These are phyloP conservation scores for Anhinga anhinga DNA, from an alignment of 2,113 vertebrate genomes.

Conservation along the genomic window DNA sequence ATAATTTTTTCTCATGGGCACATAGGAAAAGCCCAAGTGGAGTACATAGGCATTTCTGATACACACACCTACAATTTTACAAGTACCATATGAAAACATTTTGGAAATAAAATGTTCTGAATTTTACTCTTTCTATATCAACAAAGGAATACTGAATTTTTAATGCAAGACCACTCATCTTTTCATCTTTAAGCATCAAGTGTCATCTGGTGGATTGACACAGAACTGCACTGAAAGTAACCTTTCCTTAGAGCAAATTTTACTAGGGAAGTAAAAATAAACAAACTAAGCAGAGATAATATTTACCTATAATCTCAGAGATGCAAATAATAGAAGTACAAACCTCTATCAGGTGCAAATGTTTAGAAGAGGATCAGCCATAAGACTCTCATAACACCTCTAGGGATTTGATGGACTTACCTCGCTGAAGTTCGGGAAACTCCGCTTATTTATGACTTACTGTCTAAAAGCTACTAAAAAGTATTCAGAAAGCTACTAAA, in stretches of 20 bases:
- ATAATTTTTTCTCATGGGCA: not conserved
- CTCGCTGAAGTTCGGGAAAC: not conserved
- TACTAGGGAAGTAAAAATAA: not conserved
- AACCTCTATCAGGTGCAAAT: not conserved
- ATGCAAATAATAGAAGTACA: not conserved
- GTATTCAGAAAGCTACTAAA: not conserved
- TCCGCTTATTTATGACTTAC: not conserved
- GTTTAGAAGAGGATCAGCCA: not conserved
- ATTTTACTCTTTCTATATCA: not conserved
- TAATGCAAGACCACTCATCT: not conserved
- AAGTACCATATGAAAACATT: not conserved
- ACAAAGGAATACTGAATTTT: not conserved
- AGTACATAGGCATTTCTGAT: not conserved
- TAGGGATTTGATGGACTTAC: not conserved
- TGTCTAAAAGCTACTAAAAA: not conserved
- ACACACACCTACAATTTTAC: not conserved
- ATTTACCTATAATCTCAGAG: not conserved
- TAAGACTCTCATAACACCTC: not conserved
- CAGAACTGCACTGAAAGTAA: slow-evolving; percentile 52
- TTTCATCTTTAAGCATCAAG: slow-evolving; percentile 38
- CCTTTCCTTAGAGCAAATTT: not conserved
- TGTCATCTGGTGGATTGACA: slow-evolving; percentile 68
- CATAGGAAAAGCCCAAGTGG: not conserved
- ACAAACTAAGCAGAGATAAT: not conserved
- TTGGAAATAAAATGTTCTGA: not conserved